phyloP scores from a whole-genome alignment of 2,888 invertebrate genomes.

The Hypomecis atomaria region DNA sequence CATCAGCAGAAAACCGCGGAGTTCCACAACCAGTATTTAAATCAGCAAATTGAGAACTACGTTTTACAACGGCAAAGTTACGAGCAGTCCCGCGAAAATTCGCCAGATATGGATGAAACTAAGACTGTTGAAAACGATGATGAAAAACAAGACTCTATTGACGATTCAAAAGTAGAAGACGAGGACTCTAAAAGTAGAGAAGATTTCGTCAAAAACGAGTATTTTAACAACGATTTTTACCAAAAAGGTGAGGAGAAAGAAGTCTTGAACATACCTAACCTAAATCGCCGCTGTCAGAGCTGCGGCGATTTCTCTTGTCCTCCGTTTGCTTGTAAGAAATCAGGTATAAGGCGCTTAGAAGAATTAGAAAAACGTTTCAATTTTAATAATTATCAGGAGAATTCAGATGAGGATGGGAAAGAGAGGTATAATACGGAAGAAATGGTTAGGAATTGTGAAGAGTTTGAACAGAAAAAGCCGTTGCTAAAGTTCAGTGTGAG shows the following conservation, averaged over 20 bases:
- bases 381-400: constrained; percentile 70
- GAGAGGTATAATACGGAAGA: constrained; percentile 70
- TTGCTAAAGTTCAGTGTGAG: constrained; percentile 96
- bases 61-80: constrained; percentile 66
- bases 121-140: constrained; percentile 62
- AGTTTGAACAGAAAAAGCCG: constrained; percentile 86
- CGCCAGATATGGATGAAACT: constrained; percentile 69
- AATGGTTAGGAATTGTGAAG: constrained; percentile 72
- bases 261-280: constrained; percentile 72
- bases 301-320: constrained; percentile 85
- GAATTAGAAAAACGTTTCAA: constrained; percentile 77
- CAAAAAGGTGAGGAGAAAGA: constrained; percentile 68
- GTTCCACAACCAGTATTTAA: constrained; percentile 82
- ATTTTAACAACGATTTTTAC: constrained; percentile 67
- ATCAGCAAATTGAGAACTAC: constrained; percentile 79
- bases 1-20: constrained; percentile 81
- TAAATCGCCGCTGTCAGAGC: constrained; percentile 77
- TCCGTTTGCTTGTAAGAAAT: constrained; percentile 76
- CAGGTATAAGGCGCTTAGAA: constrained; percentile 72
- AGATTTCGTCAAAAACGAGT: constrained; percentile 73
- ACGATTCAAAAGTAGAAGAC: constrained; percentile 61
- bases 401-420: constrained; percentile 71
- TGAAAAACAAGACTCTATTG: constrained; percentile 56
- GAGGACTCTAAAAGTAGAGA: constrained; percentile 54
- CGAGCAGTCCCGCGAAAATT: constrained; percentile 67